Base-by-base conservation (phyloP, 1,140 invertebrate genomes). In the Octopus bimaculoides region DNA sequence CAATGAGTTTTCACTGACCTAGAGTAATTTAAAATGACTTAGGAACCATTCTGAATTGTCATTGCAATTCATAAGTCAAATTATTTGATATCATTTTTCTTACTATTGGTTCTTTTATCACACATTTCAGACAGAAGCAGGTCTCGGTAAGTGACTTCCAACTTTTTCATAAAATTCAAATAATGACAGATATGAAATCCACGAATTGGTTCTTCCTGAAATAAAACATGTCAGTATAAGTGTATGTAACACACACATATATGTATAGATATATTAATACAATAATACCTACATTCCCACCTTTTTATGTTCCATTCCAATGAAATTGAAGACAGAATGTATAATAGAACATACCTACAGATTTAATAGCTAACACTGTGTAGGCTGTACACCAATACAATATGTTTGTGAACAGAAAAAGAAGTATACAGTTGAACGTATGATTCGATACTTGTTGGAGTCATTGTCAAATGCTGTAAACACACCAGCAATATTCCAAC, bases 141-240 rank as follows among this genome's bases (percentile, higher is more conserved):
- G 54, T 86, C 86, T 9, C 88, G 81, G 80, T 87, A 89, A 81
- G 85, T 87, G 12, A 81, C 84, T 78, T 90, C 88, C 75, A 90
- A 82, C 54, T 86, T 81, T 77, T 86, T 82, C 88, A 90, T 89
- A 81, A 84, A 90, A 55, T 84, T 84, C 10, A 90, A 81, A 78
- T 90, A 83, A 17, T 89, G 81, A 3, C 86, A 81, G 26, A 89
- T 81, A 55, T 85, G 85, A 75, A 89, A 90, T 17, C 83, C 83
- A 52, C 79, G 78, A 20, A 90, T 84, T n/a, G 88, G 83, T 76
- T 87, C 85, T 77, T 90, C 89, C 89, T 90, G 81, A 14, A 84
- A 80, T 74, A 79, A 66, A 66, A 14, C 61, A 66, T 14, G 61
- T 14, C n/a, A 66, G 61, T 3, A 12, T 66, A 66, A 66, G n/a